Evolutionary conservation across 2,113 vertebrate genomes (phyloP).

Genomic region (Scomber scombrus): DNA sequence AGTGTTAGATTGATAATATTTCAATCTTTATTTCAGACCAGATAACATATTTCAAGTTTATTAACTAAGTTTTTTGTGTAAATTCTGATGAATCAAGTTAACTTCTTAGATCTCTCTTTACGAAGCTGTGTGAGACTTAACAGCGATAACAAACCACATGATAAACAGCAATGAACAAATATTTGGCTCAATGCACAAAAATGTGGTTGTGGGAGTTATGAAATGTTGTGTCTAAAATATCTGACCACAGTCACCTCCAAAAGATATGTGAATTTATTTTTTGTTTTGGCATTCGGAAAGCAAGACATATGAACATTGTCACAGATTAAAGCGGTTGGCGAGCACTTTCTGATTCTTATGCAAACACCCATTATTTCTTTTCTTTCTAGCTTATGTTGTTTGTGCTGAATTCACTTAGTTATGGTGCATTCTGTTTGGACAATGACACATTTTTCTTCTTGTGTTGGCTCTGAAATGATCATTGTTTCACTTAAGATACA

Average conservation of each 20-base stretch:
- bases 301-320: neutral
- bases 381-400: slow-evolving; percentile 15
- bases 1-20: no score
- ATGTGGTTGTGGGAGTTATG: slow-evolving; percentile 3
- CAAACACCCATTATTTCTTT: slow-evolving; percentile 12
- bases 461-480: neutral
- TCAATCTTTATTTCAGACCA: no score
- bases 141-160: slow-evolving; percentile 14
- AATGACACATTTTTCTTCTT: neutral
- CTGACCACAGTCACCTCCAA: slow-evolving; percentile 20
- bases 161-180: slow-evolving; percentile 35
- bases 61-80: neutral
- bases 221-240: slow-evolving; percentile 39
- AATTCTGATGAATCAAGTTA: slow-evolving; percentile 17
- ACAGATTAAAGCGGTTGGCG: slow-evolving; percentile 1
- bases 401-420: slow-evolving; percentile 1
- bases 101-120: neutral
- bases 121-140: slow-evolving; percentile 2
- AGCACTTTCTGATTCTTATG: neutral
- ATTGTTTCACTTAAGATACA: neutral
- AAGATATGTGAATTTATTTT: slow-evolving; percentile 22
- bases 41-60: no score
- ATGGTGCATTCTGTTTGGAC: neutral
- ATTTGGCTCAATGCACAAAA: slow-evolving; percentile 25
- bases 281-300: slow-evolving; percentile 3